Conservation (phyloP, 2,113 vertebrate genomes). For the Orcinus orca region DNA sequence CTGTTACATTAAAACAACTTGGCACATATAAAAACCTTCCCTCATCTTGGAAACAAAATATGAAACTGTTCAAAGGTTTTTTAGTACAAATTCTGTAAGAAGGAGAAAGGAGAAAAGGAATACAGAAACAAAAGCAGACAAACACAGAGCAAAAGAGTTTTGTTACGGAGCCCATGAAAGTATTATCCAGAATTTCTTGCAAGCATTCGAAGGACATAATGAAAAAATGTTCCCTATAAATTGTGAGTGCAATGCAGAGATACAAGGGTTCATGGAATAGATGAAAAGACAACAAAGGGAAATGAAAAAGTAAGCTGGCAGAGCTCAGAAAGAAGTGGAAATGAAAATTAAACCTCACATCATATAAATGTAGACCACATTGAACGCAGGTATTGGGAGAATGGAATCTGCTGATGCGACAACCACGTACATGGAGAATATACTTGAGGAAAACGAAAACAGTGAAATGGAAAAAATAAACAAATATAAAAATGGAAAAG, state of each 20-base stretch:
- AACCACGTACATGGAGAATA: not conserved
- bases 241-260: not conserved
- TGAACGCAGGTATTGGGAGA: not conserved
- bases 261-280: not conserved
- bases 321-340: slow-evolving; percentile 9
- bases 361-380: not conserved
- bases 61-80: not conserved
- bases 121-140: not conserved
- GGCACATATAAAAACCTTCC: not conserved
- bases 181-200: not conserved
- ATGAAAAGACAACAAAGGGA: slow-evolving; percentile 24
- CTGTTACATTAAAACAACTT: not conserved
- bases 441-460: not conserved
- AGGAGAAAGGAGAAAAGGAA: not conserved
- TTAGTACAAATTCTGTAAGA: not conserved
- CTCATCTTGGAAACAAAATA: not conserved
- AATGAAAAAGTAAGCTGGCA: slow-evolving; percentile 12
- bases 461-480: not conserved
- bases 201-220: not conserved
- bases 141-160: not conserved
- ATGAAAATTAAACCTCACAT: slow-evolving; percentile 7
- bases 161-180: not conserved
- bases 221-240: not conserved
- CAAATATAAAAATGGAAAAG: not conserved
- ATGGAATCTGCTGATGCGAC: not conserved